phyloP scores from a whole-genome alignment of 2,113 vertebrate genomes.

The Myotis lucifugus region DNA sequence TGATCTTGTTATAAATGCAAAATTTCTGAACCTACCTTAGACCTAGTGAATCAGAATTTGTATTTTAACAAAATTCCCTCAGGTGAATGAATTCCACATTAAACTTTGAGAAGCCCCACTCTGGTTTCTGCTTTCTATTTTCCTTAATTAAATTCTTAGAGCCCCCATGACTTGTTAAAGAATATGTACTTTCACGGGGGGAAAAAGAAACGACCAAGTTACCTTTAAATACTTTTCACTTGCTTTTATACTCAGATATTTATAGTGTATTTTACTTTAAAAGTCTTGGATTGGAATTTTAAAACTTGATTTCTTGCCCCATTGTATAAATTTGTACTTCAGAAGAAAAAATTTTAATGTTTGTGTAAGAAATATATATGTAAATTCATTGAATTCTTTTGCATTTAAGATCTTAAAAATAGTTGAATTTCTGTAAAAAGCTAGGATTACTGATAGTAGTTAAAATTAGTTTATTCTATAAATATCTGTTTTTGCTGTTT shows the following conservation, averaged over 20 bases:
- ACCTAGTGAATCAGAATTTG: background rate
- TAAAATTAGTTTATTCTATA: constrained; percentile 26
- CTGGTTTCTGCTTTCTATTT: background rate
- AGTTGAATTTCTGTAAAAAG: constrained; percentile 5
- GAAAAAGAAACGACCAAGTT: background rate
- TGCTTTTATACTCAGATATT: constrained; percentile 24
- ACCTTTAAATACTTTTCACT: background rate
- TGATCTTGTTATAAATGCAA: background rate
- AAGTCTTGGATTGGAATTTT: constrained; percentile 28
- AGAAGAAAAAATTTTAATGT: background rate
- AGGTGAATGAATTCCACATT: background rate
- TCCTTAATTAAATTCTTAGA: background rate
- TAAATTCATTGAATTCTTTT: background rate
- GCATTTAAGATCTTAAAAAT: constrained; percentile 36
- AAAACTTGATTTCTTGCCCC: constrained; percentile 9
- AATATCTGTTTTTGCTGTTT: constrained; percentile 67
- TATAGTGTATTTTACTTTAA: constrained; percentile 38
- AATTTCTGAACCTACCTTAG: background rate
- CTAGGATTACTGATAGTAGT: background rate
- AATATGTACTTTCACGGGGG: background rate
- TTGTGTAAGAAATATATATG: background rate
- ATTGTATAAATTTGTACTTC: background rate
- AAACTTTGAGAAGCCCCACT: background rate
- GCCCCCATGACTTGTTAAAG: background rate
- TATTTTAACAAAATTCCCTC: background rate